Evolutionary conservation across 1,140 invertebrate species (phyloP), one percentile per base, ranked within the genome.

Genomic region (Drosophila leontia): DNA sequence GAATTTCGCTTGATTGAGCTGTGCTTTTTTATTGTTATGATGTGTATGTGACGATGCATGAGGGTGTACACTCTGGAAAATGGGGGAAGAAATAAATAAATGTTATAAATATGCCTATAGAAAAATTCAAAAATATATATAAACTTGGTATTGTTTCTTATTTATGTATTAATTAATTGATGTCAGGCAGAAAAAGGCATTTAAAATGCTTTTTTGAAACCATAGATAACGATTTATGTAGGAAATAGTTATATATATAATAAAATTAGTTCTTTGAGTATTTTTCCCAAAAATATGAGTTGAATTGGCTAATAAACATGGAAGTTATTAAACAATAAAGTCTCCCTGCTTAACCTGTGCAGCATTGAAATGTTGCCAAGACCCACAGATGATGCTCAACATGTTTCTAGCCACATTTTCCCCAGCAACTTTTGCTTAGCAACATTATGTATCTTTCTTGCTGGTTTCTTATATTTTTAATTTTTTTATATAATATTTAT

Each of bases 1-100:
- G 70, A 85, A 85, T 85, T 77, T 85, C 45, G 77, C 64, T 71
- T 85, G 83, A 85, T 85, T 85, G 83, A 87, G 79, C 64, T 87
- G 70, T 82, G 53, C 45, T n/a, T 23, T 71, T 74, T 74, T 72
- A 51, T 74, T 42, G 56, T 72, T 72, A 60, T 74, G 48, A 48
- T 75, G 51, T 39, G 59, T 44, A 65, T 82, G 56, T 59, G 64
- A 11, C 41, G 39, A 55, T 34, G n/a, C 32, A 47, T 56, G 26
- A 7, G 34, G 26, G 5, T 50, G 15, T 60, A 32, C 37, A 72
- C 37, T 50, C 23, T 9, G n/a, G 7, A 1, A 39, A 19, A 61
- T 61, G 0, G 15, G 8, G 7, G 13, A 2, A 11, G 15, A 35
- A 44, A 13, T 42, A 3, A 3, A 34, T n/a, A 13, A 6, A 6